phyloP scores from a whole-genome alignment of 2,888 invertebrate genomes.

The Odontothrips loti region DNA sequence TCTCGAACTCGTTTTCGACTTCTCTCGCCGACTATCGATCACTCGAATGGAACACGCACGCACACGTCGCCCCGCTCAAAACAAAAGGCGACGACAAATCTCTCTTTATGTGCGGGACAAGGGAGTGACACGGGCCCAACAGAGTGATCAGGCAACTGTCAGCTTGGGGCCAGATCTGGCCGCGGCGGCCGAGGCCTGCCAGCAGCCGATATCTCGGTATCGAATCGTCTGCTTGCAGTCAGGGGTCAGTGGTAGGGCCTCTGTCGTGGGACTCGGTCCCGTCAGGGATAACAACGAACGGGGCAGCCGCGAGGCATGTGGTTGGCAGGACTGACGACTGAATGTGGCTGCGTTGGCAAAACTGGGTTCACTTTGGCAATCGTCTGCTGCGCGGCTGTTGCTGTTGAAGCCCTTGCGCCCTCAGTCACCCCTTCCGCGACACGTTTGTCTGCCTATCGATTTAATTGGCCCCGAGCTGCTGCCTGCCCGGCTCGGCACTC shows the following conservation, averaged over 20 bases:
- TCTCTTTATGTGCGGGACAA: background rate
- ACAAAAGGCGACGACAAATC: slow-evolving; percentile 22
- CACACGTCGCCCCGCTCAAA: background rate
- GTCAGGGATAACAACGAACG: background rate
- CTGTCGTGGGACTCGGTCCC: background rate
- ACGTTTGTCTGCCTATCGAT: background rate
- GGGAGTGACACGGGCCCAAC: background rate
- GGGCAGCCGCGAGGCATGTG: background rate
- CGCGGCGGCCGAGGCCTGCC: background rate
- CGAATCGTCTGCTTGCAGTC: slow-evolving; percentile 4
- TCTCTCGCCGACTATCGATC: background rate
- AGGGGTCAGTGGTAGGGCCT: background rate
- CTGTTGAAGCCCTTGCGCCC: no score
- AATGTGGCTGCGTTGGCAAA: no score
- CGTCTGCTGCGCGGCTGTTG: no score
- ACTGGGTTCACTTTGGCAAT: no score
- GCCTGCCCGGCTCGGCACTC: no score
- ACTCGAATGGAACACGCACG: background rate
- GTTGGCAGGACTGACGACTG: background rate
- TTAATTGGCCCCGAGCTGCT: background rate
- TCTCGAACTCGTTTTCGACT: no score
- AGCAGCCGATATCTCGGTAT: background rate
- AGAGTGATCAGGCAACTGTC: no score
- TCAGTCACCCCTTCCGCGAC: no score
- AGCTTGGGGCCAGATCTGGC: no score